Evolutionary conservation across 2,888 invertebrate genomes (phyloP).

Genomic region (Thera britannica): DNA sequence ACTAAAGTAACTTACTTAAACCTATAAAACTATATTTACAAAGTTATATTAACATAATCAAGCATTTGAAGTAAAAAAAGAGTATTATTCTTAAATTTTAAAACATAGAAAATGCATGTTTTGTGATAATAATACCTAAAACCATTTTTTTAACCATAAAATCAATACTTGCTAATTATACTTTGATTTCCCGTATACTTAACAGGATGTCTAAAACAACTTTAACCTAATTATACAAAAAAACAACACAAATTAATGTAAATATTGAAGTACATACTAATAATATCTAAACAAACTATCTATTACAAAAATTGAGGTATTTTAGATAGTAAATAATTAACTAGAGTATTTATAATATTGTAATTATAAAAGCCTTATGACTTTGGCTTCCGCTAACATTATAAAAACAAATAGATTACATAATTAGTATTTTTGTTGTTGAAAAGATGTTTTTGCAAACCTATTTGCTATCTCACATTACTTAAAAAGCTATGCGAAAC

Average conservation of each 20-base stretch:
- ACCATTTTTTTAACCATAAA: background rate
- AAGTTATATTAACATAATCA: background rate
- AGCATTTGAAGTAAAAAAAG: background rate
- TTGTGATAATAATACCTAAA: slow-evolving; percentile 3
- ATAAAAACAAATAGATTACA: background rate
- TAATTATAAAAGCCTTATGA: background rate
- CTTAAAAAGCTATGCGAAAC: slow-evolving; percentile 8
- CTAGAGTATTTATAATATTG: background rate
- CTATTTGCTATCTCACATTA: slow-evolving; percentile 13
- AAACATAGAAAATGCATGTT: background rate
- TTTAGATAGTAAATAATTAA: background rate
- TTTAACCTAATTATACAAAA: too few relatives aligned
- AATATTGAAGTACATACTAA: too few relatives aligned
- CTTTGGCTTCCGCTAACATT: background rate
- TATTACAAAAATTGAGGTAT: slow-evolving; percentile 1
- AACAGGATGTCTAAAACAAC: too few relatives aligned
- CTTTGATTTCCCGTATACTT: too few relatives aligned
- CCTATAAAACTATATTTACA: background rate
- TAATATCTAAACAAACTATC: background rate
- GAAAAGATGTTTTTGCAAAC: background rate
- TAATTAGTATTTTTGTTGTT: background rate
- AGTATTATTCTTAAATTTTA: background rate
- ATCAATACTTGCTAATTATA: too few relatives aligned
- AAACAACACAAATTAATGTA: too few relatives aligned
- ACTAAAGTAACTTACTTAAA: too few relatives aligned